Conservation (phyloP, 2,113 vertebrate species). For the Charadrius vociferus region DNA sequence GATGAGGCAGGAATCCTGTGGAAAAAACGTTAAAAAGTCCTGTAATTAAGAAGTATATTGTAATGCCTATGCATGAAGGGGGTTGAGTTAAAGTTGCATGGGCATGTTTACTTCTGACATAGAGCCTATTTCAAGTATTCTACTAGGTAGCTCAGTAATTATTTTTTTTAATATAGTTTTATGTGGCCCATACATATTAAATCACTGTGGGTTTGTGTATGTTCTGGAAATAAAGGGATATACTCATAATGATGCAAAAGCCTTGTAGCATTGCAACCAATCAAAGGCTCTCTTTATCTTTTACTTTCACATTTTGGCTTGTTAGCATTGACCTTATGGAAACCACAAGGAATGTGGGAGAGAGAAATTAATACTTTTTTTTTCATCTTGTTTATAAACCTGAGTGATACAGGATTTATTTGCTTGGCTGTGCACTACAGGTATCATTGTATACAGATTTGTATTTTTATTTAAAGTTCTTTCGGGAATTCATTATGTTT, state of each 20-base stretch:
- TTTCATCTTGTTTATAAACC: constrained; percentile 41
- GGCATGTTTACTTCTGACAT: not conserved
- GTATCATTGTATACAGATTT: constrained; percentile 46
- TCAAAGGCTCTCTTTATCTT: not conserved
- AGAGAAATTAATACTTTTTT: constrained; percentile 1
- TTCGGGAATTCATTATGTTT: constrained; percentile 19
- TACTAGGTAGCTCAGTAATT: not conserved
- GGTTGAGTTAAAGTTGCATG: not conserved
- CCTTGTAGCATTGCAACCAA: not conserved
- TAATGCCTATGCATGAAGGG: not conserved
- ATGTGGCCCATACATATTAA: not conserved
- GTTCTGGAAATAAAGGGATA: not conserved
- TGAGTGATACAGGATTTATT: constrained; percentile 53
- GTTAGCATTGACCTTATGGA: not conserved
- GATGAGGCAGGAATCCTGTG: not conserved
- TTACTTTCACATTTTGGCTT: not conserved
- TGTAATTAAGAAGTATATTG: not conserved
- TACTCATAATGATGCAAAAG: not conserved
- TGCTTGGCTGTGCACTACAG: not conserved
- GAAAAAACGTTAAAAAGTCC: not conserved
- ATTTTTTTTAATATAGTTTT: not conserved
- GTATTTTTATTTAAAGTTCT: constrained; percentile 7
- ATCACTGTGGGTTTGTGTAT: not conserved
- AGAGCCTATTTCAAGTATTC: not conserved
- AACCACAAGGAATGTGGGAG: not conserved